Evolutionary conservation across 2,797 vertebrate species (phyloP).

Genomic region (Phyllotis vaccarum): DNA sequence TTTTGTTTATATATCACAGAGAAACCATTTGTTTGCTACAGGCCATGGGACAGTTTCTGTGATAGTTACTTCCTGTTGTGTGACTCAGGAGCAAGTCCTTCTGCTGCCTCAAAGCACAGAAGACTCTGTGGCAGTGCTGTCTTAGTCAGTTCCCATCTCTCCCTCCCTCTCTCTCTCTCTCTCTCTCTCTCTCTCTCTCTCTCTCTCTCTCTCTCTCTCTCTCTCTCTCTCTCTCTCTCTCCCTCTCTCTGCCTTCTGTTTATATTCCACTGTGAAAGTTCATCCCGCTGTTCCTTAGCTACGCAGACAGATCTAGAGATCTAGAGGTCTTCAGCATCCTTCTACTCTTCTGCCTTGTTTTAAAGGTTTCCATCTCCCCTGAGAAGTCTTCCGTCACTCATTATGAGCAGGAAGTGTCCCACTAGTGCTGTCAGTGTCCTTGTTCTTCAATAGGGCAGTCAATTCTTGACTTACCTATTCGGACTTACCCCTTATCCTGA

Average conservation of each 20-base stretch:
- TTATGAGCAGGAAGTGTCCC: neutral
- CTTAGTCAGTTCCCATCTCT: neutral
- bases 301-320: neutral
- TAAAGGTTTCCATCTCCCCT: neutral
- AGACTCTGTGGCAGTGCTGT: neutral
- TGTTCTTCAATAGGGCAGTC: neutral
- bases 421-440: neutral
- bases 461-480: neutral
- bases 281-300: neutral
- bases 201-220: too few species aligned
- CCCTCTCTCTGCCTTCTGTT: constrained; percentile 16
- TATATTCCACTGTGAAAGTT: neutral
- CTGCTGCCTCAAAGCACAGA: neutral
- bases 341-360: constrained; percentile 16
- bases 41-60: constrained; percentile 14
- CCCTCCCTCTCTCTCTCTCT: neutral
- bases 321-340: neutral
- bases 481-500: neutral
- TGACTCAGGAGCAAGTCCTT: constrained; percentile 14
- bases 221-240: too few species aligned
- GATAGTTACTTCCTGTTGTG: neutral
- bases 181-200: too few species aligned
- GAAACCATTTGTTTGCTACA: constrained; percentile 45
- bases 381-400: neutral
- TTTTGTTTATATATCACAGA: constrained; percentile 55